phyloP scores from a whole-genome alignment of 2,888 invertebrate species.

The Diabrotica balteata region DNA sequence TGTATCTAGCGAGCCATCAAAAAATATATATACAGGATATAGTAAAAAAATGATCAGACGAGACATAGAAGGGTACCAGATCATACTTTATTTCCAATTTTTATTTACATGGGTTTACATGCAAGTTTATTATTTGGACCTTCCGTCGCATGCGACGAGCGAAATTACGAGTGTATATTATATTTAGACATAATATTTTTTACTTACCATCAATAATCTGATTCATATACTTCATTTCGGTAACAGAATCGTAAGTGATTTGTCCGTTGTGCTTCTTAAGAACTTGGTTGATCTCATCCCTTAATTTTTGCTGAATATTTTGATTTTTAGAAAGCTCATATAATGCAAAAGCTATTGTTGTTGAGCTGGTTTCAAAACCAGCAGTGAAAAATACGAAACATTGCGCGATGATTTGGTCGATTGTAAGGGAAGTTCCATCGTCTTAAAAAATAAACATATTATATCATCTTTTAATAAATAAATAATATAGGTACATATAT shows the following conservation, averaged over 20 bases:
- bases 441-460: constrained; percentile 11
- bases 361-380: constrained; percentile 45
- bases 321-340: constrained; percentile 37
- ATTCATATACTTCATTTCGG: constrained; percentile 42
- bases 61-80: too few species aligned
- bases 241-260: constrained; percentile 43
- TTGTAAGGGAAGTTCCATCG: constrained; percentile 29
- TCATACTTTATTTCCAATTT: too few species aligned
- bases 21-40: too few species aligned
- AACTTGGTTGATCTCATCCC: constrained; percentile 38
- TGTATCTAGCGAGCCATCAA: too few species aligned
- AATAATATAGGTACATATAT: too few species aligned
- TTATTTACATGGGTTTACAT: too few species aligned
- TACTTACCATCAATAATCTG: constrained; percentile 42
- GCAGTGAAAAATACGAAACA: constrained; percentile 43
- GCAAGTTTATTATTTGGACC: too few species aligned
- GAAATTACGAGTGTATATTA: too few species aligned
- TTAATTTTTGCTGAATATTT: constrained; percentile 39
- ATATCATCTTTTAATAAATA: too few species aligned
- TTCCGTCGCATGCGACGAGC: too few species aligned
- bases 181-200: too few species aligned
- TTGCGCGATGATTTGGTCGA: constrained; percentile 41
- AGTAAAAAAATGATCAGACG: too few species aligned
- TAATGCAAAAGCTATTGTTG: constrained; percentile 43
- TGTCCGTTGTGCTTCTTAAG: constrained; percentile 35